phyloP scores from a whole-genome alignment of 2,888 invertebrate species.

The Dorcus hopei region DNA sequence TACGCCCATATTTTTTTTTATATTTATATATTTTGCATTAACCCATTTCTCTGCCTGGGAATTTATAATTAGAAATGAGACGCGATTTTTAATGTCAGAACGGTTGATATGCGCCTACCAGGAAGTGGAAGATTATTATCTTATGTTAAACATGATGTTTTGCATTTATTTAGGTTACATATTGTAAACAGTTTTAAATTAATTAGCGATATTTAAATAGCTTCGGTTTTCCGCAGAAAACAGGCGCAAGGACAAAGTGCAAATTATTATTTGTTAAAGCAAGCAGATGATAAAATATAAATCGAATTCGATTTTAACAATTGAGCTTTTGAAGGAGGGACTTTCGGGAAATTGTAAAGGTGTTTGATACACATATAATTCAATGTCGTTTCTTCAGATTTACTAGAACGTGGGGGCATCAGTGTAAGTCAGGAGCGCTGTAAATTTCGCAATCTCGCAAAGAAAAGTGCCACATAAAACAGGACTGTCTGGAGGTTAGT shows the following conservation, averaged over 20 bases:
- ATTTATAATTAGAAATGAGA: neutral
- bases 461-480: conserved; percentile 32
- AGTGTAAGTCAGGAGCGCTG: conserved; percentile 11
- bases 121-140: conserved; percentile 1
- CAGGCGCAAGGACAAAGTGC: too few species aligned
- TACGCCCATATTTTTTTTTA: too few species aligned
- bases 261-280: too few species aligned
- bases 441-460: conserved; percentile 28
- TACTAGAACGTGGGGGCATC: too few species aligned
- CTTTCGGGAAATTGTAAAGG: too few species aligned
- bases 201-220: neutral
- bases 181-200: neutral
- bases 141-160: neutral
- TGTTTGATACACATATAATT: neutral
- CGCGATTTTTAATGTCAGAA: neutral
- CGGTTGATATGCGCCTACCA: neutral
- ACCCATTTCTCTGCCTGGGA: neutral
- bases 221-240: too few species aligned
- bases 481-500: conserved; percentile 32
- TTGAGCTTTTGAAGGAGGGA: too few species aligned
- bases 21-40: too few species aligned
- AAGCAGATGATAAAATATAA: too few species aligned
- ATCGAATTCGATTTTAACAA: too few species aligned
- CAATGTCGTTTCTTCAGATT: too few species aligned
- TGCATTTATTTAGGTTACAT: neutral